Percentiles rank a stretch among this genome's conserved stretches.
Evolutionary conservation across 2,797 vertebrate species (phyloP).

Genomic region (Sebastolobus altivelis): DNA sequence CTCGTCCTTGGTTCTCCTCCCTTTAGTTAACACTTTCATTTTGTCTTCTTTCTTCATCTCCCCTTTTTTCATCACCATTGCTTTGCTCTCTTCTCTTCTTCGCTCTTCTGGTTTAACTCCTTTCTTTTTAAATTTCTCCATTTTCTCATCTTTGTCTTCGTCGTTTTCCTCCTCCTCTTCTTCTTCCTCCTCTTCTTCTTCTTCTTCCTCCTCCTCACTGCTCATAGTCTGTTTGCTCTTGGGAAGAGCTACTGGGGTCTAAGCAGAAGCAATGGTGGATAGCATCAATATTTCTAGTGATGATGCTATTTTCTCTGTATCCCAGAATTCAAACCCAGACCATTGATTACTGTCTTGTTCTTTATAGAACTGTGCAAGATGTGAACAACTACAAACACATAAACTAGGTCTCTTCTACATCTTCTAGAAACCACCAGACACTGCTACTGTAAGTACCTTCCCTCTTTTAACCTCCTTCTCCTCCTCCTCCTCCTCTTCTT

Average conservation of each 20-base stretch:
- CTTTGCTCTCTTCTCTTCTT: constrained; percentile 34
- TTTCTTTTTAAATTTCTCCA: constrained; percentile 43
- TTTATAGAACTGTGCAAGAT: neutral
- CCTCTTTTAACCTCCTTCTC: constrained; percentile 71
- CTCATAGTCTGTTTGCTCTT: constrained; percentile 59
- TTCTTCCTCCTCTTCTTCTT: constrained; percentile 34
- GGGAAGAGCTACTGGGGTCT: constrained; percentile 63
- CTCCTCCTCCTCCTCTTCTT: constrained; percentile 69
- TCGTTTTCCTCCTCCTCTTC: constrained; percentile 43
- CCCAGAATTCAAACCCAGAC: neutral
- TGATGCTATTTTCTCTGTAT: constrained; percentile 7
- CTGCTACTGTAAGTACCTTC: constrained; percentile 73
- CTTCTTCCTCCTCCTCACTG: constrained; percentile 68
- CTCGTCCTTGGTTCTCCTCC: constrained; percentile 64
- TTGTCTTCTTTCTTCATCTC: constrained; percentile 59
- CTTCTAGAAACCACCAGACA: constrained; percentile 65
- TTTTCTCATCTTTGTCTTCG: constrained; percentile 35
- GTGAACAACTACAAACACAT: constrained; percentile 30
- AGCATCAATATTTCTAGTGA: constrained; percentile 36
- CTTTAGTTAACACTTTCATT: constrained; percentile 56
- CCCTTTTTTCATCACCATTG: constrained; percentile 43
- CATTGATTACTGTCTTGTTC: neutral
- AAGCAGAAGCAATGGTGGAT: constrained; percentile 61
- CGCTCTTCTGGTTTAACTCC: constrained; percentile 42
- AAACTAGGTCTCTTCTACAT: constrained; percentile 47